Percentiles rank a stretch among this genome's conserved stretches.
phyloP scores from a whole-genome alignment of 1,140 invertebrate genomes.

The Bombus waltoni region DNA sequence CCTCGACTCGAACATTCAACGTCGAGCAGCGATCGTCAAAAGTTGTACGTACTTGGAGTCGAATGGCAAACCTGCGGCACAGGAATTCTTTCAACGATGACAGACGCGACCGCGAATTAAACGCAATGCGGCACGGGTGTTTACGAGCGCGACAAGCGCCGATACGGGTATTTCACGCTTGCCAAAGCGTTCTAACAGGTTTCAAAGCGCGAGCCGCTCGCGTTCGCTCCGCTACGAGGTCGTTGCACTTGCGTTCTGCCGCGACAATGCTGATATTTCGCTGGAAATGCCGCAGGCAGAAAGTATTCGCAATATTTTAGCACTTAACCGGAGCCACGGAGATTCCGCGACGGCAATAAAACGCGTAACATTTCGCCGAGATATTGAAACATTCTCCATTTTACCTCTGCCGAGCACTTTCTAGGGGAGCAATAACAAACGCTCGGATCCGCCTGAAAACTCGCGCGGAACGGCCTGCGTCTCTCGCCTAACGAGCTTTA shows the following conservation, averaged over 20 bases:
- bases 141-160: constrained; percentile 2
- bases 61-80: too few species aligned
- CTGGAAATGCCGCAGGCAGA: constrained; percentile 22
- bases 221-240: constrained; percentile 36
- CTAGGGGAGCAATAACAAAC: constrained; percentile 34
- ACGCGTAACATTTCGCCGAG: constrained; percentile 48
- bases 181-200: constrained; percentile 55
- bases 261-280: constrained; percentile 64
- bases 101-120: constrained; percentile 17
- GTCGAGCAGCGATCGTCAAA: background rate
- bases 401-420: constrained; percentile 13
- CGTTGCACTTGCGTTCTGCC: constrained; percentile 44
- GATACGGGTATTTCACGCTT: constrained; percentile 15
- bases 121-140: constrained; percentile 2
- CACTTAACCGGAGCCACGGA: constrained; percentile 21
- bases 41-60: too few species aligned
- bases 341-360: constrained; percentile 53
- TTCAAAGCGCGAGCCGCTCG: constrained; percentile 54
- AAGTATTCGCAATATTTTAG: constrained; percentile 61
- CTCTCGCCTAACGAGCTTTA: background rate
- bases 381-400: constrained; percentile 53
- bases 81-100: constrained; percentile 1
- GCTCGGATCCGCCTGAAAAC: background rate
- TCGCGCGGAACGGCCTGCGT: background rate
- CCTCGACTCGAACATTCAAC: too few species aligned